Evolutionary conservation across 2,888 invertebrate genomes (phyloP).

Genomic region (Tachina grossa): DNA sequence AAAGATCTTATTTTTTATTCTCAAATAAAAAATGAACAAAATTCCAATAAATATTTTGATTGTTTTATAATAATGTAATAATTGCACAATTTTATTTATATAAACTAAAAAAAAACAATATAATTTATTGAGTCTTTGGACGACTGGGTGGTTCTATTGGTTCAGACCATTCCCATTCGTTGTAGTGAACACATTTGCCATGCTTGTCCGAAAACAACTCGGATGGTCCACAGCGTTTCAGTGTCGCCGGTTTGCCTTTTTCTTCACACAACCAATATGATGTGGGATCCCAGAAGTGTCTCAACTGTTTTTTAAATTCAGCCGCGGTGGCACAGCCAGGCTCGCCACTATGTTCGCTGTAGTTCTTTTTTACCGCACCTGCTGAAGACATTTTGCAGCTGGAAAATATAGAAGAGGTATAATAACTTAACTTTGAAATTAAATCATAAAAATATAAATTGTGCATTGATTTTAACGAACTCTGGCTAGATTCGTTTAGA

Average conservation of each 20-base stretch:
- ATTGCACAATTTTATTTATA: constrained; percentile 8
- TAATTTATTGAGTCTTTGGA: constrained; percentile 71
- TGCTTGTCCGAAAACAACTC: constrained; percentile 77
- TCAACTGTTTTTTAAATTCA: constrained; percentile 79
- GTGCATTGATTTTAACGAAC: no score
- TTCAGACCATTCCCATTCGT: constrained; percentile 79
- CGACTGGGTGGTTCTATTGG: constrained; percentile 79
- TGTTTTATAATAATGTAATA: constrained; percentile 12
- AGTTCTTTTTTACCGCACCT: constrained; percentile 38
- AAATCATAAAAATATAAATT: no score
- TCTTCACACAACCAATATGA: constrained; percentile 79
- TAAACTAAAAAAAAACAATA: neutral
- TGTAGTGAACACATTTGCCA: constrained; percentile 77
- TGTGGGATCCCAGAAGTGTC: constrained; percentile 81
- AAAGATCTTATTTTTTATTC: constrained; percentile 57
- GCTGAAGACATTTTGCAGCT: constrained; percentile 62
- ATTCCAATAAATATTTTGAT: constrained; percentile 8
- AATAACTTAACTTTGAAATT: neutral
- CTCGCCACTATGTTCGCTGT: constrained; percentile 77
- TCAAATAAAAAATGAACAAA: constrained; percentile 63
- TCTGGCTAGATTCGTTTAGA: no score
- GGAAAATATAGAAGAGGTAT: constrained; percentile 4
- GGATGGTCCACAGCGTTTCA: constrained; percentile 76
- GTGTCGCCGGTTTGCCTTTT: constrained; percentile 75
- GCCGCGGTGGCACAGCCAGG: constrained; percentile 79